Base-by-base conservation (phyloP, 2,113 vertebrate species). In the Ifrita kowaldi region DNA sequence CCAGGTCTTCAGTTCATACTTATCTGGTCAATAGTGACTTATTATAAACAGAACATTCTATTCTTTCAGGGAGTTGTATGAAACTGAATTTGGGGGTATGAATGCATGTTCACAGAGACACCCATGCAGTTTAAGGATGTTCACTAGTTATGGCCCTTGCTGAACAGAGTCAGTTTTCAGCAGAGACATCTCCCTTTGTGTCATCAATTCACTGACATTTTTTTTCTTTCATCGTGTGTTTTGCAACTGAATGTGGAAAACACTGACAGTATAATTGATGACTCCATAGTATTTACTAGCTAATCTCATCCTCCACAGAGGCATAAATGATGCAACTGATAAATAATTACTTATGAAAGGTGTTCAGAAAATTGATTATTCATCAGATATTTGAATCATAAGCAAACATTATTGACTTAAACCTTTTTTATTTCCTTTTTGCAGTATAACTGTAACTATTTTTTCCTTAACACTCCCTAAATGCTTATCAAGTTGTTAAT, bases 221-320 rank as follows among this genome's bases (percentile, higher is more conserved):
- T 87, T 73, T 85, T 83, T 80, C 67, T 68, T 90, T 77, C 63
- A 70, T 74, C 50, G 11, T 49, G 35, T 52, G 52, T 95, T 97
- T 93, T 87, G 71, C 90, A 92, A 92, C 47, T 41, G 55, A 59
- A 79, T 41, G 20, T 78, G 33, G 50, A 78, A 96, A 96, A 85
- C 65, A 75, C 26, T 69, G 35, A 37, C 53, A 68, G 46, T 76
- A 18, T 57, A 89, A 85, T 12, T 94, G 77, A 89, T 93, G 57
- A 71, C 39, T 82, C 60, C 0, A 0, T 70, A 67, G 26, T 74
- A 89, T 91, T 94, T 95, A 42, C 44, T 87, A 95, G 56, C 37
- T 94, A 83, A 95, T 92, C 53, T 62, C 44, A 52, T 53, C 49
- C 65, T 92, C 59, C 67, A 79, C 65, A 68, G 83, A 94, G 55